Percentiles rank a stretch among this genome's conserved stretches.
phyloP scores from a whole-genome alignment of 2,797 vertebrate species.

The Parotocinclus haroldoi region DNA sequence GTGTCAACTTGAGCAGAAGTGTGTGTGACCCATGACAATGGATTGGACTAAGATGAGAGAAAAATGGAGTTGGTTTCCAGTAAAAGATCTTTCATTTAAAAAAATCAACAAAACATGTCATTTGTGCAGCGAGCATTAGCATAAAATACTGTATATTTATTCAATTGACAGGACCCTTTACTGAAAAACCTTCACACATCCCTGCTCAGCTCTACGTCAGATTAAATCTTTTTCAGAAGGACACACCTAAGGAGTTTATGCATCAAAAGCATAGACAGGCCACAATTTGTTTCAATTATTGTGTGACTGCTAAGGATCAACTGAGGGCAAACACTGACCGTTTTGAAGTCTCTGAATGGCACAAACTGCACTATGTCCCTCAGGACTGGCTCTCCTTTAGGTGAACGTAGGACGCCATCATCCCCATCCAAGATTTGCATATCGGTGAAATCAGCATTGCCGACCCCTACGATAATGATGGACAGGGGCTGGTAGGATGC shows the following conservation, averaged over 20 bases:
- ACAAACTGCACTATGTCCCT: constrained; percentile 94
- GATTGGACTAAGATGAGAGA: too few relatives aligned
- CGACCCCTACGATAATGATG: constrained; percentile 92
- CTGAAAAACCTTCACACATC: too few relatives aligned
- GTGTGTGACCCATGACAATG: too few relatives aligned
- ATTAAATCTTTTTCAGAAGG: constrained; percentile 19
- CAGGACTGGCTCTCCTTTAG: constrained; percentile 85
- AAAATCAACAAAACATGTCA: too few relatives aligned
- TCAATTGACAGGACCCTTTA: too few relatives aligned
- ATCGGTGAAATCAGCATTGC: constrained; percentile 93
- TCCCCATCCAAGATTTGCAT: constrained; percentile 94
- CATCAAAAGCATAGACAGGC: constrained; percentile 17
- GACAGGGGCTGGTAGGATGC: constrained; percentile 93
- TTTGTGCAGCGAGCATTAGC: too few relatives aligned
- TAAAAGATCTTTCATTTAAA: too few relatives aligned
- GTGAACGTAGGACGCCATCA: constrained; percentile 83
- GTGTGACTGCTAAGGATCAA: not conserved
- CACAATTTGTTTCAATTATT: not conserved
- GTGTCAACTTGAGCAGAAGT: too few relatives aligned
- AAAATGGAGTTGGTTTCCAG: too few relatives aligned
- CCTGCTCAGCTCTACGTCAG: constrained; percentile 26
- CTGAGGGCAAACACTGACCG: constrained; percentile 69
- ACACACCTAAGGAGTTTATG: constrained; percentile 29
- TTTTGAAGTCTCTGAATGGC: constrained; percentile 94
- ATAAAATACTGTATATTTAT: too few relatives aligned